Evolutionary conservation across 2,888 invertebrate genomes (phyloP).

Genomic region (Nymphalis polychloros): DNA sequence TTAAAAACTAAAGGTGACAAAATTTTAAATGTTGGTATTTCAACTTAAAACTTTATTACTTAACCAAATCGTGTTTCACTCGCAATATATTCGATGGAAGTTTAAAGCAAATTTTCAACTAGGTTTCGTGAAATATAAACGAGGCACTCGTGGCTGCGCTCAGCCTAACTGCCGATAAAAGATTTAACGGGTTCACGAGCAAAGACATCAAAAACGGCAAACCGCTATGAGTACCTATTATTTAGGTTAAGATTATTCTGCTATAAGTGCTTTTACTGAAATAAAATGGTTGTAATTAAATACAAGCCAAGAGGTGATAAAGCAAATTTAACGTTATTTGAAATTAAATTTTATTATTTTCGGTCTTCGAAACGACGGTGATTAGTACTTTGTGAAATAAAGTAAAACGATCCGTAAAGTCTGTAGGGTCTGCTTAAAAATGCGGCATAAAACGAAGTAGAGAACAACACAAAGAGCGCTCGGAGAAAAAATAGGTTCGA

Average conservation of each 20-base stretch:
- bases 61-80: slow-evolving; percentile 15
- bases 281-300: slow-evolving; percentile 42
- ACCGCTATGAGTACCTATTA: slow-evolving; percentile 52
- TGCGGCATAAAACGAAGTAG: slow-evolving; percentile 37
- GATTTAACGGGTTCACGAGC: slow-evolving; percentile 58
- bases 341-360: slow-evolving; percentile 26
- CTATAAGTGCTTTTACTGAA: slow-evolving; percentile 38
- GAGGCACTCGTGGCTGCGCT: slow-evolving; percentile 45
- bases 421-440: slow-evolving; percentile 28
- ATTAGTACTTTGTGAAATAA: slow-evolving; percentile 20
- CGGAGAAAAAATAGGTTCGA: slow-evolving; percentile 56
- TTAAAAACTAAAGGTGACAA: too few relatives aligned
- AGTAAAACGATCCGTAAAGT: slow-evolving; percentile 19
- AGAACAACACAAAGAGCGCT: slow-evolving; percentile 45
- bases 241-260: slow-evolving; percentile 48
- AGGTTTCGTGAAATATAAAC: slow-evolving; percentile 54
- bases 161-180: slow-evolving; percentile 59
- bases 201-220: slow-evolving; percentile 56
- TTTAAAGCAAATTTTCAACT: slow-evolving; percentile 44
- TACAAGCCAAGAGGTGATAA: slow-evolving; percentile 28
- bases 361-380: slow-evolving; percentile 12
- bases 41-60: slow-evolving; percentile 11
- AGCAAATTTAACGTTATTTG: slow-evolving; percentile 24
- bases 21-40: neutral
- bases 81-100: slow-evolving; percentile 24